Evolutionary conservation across 92 coral and sea anemone genomes (phyloP).

Genomic region (Zoanthus sansibaricus): DNA sequence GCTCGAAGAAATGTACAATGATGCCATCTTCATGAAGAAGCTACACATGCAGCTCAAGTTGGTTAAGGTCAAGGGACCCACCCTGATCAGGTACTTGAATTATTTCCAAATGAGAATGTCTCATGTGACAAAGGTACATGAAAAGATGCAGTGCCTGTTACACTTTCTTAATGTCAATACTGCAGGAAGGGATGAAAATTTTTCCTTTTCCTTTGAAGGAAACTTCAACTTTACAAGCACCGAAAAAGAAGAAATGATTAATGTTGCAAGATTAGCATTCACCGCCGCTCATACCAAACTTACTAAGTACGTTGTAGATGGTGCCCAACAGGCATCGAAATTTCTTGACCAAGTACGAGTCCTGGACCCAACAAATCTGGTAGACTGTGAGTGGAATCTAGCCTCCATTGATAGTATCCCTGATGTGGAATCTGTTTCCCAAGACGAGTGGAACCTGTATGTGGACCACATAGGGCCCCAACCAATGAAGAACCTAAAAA

Average conservation of each 20-base stretch:
- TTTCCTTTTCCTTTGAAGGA: conserved; percentile 51
- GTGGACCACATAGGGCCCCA: conserved; percentile 41
- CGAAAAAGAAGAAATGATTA: conserved; percentile 46
- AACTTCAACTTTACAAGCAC: conserved; percentile 18
- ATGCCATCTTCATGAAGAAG: conserved; percentile 56
- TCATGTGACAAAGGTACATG: conserved; percentile 57
- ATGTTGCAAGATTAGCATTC: conserved; percentile 42
- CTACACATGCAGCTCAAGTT: conserved; percentile 58
- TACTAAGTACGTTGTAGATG: conserved; percentile 62
- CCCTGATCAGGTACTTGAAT: conserved; percentile 51
- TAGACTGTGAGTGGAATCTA: background rate
- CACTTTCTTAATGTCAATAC: conserved; percentile 55
- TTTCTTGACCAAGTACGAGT: conserved; percentile 58
- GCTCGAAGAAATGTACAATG: conserved; percentile 47
- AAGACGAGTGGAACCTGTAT: conserved; percentile 66
- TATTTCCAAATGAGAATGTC: conserved; percentile 60
- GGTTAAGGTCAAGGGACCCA: conserved; percentile 66
- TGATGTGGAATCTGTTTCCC: conserved; percentile 54
- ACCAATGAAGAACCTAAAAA: conserved; percentile 48
- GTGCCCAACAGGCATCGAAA: conserved; percentile 63
- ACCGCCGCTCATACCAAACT: conserved; percentile 56
- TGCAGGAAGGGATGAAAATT: conserved; percentile 51
- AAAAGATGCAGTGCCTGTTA: conserved; percentile 54
- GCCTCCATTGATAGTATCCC: conserved; percentile 53
- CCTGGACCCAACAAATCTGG: conserved; percentile 58